Evolutionary conservation across 1,140 invertebrate species (phyloP), one percentile per base, ranked within the genome.

Genomic region (Aradophagus sp.): DNA sequence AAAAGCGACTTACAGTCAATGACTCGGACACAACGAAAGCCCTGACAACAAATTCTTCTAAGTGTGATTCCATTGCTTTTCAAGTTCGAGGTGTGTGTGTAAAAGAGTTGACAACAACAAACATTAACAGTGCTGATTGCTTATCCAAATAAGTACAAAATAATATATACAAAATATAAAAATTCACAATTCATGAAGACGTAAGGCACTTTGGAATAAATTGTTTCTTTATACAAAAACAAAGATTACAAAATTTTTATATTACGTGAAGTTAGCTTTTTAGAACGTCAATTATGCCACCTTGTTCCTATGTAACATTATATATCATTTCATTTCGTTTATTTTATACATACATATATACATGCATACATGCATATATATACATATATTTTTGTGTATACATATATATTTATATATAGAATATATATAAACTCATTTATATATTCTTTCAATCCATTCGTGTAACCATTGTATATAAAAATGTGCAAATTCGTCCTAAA

Each of bases 191-290:
- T 71, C 48, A 70, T 67, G 71, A 74, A 70, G 65, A 80, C 73
- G 20, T 81, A 84, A 84, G 82, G 82, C 83, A 84, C 83, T 83
- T 84, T 81, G 82, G 81, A 82, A 81, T 74, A 78, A 75, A 67
- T 77, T 63, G 20, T 73, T 71, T 67, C 68, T 77, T 58, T 78
- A 73, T 56, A 72, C 76, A 80, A 77, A 70, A 75, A 69, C 29
- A 62, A 45, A 6, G 39, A 39, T 20, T 67, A 69, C 36, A 63
- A 63, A 48, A 65, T 41, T 26, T 31, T 34, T 38, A 48, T 27
- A 65, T n/a, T n/a, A n/a, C n/a, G n/a, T n/a, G n/a, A 48, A 26
- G 17, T 4, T 39, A 15, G 34, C 13, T 55, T 52, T 67, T 59
- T 67, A 38, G 63, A 59, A 47, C n/a, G 14, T 53, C 8, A 50